phyloP scores from a whole-genome alignment of 2,797 vertebrate genomes.

The Syngnathus rostellatus region DNA sequence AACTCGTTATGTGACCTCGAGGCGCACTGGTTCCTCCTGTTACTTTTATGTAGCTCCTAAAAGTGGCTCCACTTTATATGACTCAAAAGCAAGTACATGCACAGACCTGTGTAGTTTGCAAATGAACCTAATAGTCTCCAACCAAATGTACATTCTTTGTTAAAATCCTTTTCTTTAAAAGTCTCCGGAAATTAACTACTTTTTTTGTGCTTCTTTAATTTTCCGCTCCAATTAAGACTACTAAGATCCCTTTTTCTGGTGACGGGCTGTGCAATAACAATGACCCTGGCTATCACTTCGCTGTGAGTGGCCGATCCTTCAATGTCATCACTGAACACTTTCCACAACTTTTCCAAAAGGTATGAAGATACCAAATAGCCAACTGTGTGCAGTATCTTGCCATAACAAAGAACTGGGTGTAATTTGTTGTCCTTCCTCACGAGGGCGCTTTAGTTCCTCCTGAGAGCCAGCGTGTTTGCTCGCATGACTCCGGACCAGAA shows the following conservation, averaged over 20 bases:
- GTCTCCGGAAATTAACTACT: too few relatives aligned
- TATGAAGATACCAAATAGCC: constrained; percentile 28
- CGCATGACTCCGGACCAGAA: constrained; percentile 98
- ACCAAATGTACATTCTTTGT: not conserved
- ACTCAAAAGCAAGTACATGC: too few relatives aligned
- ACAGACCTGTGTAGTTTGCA: too few relatives aligned
- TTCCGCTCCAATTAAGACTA: not conserved
- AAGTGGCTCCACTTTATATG: too few relatives aligned
- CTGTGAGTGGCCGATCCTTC: constrained; percentile 88
- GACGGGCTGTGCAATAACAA: constrained; percentile 5
- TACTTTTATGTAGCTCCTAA: too few relatives aligned
- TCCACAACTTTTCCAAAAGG: constrained; percentile 90
- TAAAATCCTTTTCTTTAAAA: too few relatives aligned
- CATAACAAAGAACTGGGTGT: constrained; percentile 2
- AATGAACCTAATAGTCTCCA: too few relatives aligned
- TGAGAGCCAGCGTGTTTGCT: constrained; percentile 87
- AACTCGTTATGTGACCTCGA: too few relatives aligned
- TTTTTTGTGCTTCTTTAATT: not conserved
- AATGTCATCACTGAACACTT: constrained; percentile 88
- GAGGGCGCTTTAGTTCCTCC: constrained; percentile 72
- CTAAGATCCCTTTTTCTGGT: not conserved
- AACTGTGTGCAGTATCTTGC: too few relatives aligned
- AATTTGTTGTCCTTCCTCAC: constrained; percentile 31
- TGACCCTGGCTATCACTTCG: constrained; percentile 83
- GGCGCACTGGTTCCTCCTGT: too few relatives aligned